A percentile compares a stretch with the other conserved stretches of the same genome.
These are phyloP conservation scores for Cryptotis parvus DNA, from an alignment of 2,113 vertebrate genomes.

Conservation along the genomic window DNA sequence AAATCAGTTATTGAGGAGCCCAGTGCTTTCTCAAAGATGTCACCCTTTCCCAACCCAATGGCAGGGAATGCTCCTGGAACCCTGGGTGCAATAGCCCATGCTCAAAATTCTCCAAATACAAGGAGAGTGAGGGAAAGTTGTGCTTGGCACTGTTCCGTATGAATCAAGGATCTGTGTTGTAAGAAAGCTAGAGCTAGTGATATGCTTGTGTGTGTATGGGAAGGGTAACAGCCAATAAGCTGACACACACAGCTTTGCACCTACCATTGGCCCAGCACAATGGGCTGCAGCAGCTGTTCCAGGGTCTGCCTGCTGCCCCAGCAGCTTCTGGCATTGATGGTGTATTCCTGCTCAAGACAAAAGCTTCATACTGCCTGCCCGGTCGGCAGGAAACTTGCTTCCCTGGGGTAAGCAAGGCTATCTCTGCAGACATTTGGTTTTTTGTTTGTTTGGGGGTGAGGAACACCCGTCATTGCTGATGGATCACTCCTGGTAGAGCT, in stretches of 20 bases:
- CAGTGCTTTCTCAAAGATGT: background rate
- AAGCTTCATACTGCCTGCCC: background rate
- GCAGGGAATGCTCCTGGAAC: background rate
- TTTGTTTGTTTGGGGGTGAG: no score
- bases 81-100: background rate
- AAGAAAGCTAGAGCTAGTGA: background rate
- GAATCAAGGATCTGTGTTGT: background rate
- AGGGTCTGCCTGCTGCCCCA: slow-evolving; percentile 83
- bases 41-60: background rate
- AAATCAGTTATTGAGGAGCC: background rate
- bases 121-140: no score
- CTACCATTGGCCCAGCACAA: slow-evolving; percentile 90
- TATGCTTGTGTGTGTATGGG: background rate
- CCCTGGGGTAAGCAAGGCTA: background rate
- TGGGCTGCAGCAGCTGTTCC: slow-evolving; percentile 90
- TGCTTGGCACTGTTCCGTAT: background rate
- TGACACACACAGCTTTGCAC: background rate
- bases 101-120: background rate
- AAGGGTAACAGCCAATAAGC: no score
- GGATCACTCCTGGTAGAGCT: no score
- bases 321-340: slow-evolving; percentile 84
- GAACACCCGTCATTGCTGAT: no score
- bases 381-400: background rate
- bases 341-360: slow-evolving; percentile 88
- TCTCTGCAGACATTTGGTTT: background rate